A percentile compares a stretch with the other conserved stretches of the same genome.
Conservation (phyloP, 2,113 vertebrate species). For the Triplophysa siluroides region DNA sequence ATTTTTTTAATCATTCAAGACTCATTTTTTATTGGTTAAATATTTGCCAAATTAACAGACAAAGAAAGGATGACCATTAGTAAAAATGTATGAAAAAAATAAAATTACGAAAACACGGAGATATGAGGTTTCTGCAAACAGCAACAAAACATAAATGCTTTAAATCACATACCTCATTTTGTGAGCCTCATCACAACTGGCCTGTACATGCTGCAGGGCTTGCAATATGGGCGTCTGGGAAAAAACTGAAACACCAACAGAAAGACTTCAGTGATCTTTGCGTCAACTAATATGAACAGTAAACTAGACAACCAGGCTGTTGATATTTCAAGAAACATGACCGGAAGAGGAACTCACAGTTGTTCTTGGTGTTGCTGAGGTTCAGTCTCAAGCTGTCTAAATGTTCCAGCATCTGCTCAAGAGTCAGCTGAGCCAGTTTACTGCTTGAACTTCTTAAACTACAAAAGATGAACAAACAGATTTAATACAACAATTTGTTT, state of each 20-base stretch:
- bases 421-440: slow-evolving; percentile 92
- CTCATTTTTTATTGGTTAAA: no score
- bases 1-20: no score
- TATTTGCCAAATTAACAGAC: no score
- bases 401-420: slow-evolving; percentile 96
- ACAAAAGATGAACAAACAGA: not conserved
- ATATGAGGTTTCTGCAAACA: no score
- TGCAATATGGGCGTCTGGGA: slow-evolving; percentile 93
- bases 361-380: slow-evolving; percentile 87
- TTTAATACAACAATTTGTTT: no score
- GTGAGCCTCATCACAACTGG: slow-evolving; percentile 93
- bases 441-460: slow-evolving; percentile 94
- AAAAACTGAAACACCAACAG: slow-evolving; percentile 78
- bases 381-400: slow-evolving; percentile 90
- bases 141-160: not conserved
- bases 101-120: no score
- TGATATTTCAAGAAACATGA: no score
- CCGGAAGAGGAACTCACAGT: slow-evolving; percentile 61
- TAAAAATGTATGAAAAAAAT: no score
- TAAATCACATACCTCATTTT: slow-evolving; percentile 85
- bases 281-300: not conserved
- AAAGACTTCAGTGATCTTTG: slow-evolving; percentile 1
- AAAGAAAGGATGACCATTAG: no score
- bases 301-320: not conserved
- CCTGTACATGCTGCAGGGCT: slow-evolving; percentile 94